Evolutionary conservation across 2,888 invertebrate genomes (phyloP), one percentile per base, ranked within the genome.

Genomic region (Itoplectis maculator): DNA sequence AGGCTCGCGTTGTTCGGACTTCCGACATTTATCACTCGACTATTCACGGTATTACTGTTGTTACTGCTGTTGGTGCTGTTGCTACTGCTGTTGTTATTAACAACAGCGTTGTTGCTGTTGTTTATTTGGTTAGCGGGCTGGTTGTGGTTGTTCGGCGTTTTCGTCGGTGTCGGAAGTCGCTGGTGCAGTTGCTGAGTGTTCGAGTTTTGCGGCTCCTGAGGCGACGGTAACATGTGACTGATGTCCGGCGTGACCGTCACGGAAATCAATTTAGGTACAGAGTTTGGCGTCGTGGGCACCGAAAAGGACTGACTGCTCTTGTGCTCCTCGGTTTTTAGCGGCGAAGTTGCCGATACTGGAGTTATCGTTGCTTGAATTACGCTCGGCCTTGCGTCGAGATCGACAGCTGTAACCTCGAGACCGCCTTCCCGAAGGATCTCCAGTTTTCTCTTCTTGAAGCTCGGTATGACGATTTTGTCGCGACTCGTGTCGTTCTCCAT

Each of bases 341-440:
- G 51, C 7, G 79, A 51, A 63, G 93, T 91, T 66, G 87, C 61
- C 66, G 92, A 93, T 91, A 94, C 93, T 86, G 94, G 94, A 84
- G 93, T 92, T 18, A 94, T 85, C 18, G 93, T 93, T 0, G 94
- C 93, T 84, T 93, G 94, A 0, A 94, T 93, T 89, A 94, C 6
- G 92, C 93, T 1, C 91, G 94, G 89, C 91, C 93, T 3, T 91
- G 89, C 5, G 56, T 92, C 91, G 83, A 91, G 83, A 37, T 93
- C 91, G 29, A 96, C 94, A 0, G 96, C 95, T 0, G 96, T 96
- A 0, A 96, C 96, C 89, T 96, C 96, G 3, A 96, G 92, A 0
- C 96, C 96, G 13, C 96, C 95, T 88, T 96, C 96, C 79, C 96
- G 95, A 49, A 97, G 93, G 56, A 96, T 96, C 86, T 96, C 96